These are phyloP conservation scores for Plutomurus gul DNA, from an alignment of 1,140 invertebrate species.

Conservation along the genomic window DNA sequence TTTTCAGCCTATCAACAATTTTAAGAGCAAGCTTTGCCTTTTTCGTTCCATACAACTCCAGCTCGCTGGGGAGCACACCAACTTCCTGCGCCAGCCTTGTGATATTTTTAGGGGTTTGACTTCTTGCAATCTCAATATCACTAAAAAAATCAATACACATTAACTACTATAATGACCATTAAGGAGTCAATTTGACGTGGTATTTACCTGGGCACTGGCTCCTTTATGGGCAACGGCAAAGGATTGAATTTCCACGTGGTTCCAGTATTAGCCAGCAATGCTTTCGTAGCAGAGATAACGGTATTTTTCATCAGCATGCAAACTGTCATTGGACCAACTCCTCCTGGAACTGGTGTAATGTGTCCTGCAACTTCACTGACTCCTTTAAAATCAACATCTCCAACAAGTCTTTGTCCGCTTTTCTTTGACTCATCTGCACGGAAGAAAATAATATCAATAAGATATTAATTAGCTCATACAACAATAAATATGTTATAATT, in stretches of 20 bases:
- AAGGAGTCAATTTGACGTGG: neutral
- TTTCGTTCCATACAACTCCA: conserved; percentile 87
- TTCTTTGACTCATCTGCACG: conserved; percentile 79
- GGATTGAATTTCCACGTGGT: conserved; percentile 69
- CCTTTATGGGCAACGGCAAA: conserved; percentile 64
- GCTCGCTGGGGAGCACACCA: conserved; percentile 77
- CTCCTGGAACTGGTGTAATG: conserved; percentile 90
- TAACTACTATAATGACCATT: neutral
- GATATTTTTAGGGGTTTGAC: conserved; percentile 87
- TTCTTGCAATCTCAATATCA: conserved; percentile 87
- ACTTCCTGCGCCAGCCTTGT: conserved; percentile 78
- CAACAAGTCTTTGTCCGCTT: conserved; percentile 82
- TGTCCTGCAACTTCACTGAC: conserved; percentile 78
- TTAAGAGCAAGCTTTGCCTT: conserved; percentile 93
- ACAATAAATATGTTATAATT: neutral
- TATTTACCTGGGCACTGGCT: conserved; percentile 73
- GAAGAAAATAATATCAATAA: too few species aligned
- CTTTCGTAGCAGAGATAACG: conserved; percentile 75
- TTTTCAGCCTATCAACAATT: conserved; percentile 74
- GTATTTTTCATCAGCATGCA: conserved; percentile 98
- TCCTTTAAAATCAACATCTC: conserved; percentile 89
- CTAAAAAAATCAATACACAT: conserved; percentile 56
- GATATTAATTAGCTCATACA: neutral
- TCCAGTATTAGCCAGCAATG: conserved; percentile 61
- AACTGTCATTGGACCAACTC: conserved; percentile 98